Base-by-base conservation (phyloP, 2,888 invertebrate genomes). In the Drosophila flavopinicola region DNA sequence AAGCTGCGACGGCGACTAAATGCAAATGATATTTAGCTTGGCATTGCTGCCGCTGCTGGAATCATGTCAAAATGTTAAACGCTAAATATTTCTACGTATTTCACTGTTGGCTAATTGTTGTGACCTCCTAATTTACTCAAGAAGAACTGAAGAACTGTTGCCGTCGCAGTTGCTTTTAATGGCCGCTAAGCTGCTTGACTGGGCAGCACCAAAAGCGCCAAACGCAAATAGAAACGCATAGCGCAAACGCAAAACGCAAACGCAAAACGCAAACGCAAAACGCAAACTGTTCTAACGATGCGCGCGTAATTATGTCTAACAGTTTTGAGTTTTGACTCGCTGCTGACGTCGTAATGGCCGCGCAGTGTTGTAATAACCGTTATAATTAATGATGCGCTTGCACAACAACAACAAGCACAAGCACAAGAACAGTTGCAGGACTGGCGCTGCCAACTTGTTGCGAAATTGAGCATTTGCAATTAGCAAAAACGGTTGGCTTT, bases 121-220 rank as follows among this genome's bases (percentile, higher is more conserved):
- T 89, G 90, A 90, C 90, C 90, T 89, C 90, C 80, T 90, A 90
- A 90, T 84, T 86, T 88, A 90, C 86, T 89, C 87, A 86, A 85
- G 88, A 82, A 83, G 87, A 87, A 79, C 86, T 65, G 71, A 72
- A 63, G 71, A 64, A 53, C 71, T 48, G 35, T 10, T 3, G 32
- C 17, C 23, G 48, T 25, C 15, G 42, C 51, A 48, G 48, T 49
- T 60, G 65, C 45, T 65, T 67, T 75, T 75, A 63, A 67, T 59
- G 75, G 69, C 56, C 44, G 37, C 49, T 69, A 41, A 51, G 47
- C 54, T 67, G 85, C 65, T 78, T 78, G 73, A 66, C 60, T 85
- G 63, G 57, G 69, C 75, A 66, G 45, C 37, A 13, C 29, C 38
- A 32, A 54, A 25, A n/a, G n/a, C 37, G 6, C 5, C 17, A 23